Percentiles rank a stretch among this genome's conserved stretches.
Conservation (phyloP, 2,888 invertebrate genomes). For the Maniola hyperantus region DNA sequence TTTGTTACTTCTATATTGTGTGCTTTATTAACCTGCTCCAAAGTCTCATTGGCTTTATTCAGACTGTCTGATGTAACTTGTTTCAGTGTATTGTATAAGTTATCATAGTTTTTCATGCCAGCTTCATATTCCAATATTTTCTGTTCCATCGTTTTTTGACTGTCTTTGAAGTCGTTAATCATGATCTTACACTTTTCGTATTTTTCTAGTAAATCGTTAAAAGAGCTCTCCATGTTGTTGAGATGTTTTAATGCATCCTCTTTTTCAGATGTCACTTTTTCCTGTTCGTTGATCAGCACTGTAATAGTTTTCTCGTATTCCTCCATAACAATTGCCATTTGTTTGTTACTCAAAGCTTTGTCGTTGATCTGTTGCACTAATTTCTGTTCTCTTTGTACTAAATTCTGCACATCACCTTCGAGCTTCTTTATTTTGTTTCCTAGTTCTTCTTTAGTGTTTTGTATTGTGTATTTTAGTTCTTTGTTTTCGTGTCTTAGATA, state of each 20-base stretch:
- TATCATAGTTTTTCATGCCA: conserved; percentile 88
- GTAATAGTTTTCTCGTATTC: conserved; percentile 92
- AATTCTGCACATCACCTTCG: conserved; percentile 59
- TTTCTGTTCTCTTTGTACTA: conserved; percentile 59
- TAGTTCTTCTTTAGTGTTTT: conserved; percentile 59
- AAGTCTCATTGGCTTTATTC: conserved; percentile 87
- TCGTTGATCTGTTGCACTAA: conserved; percentile 65
- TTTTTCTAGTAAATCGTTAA: conserved; percentile 84
- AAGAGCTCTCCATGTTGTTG: conserved; percentile 83
- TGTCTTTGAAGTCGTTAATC: conserved; percentile 76
- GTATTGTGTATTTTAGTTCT: conserved; percentile 63
- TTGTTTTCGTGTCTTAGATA: conserved; percentile 67
- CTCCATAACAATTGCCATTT: conserved; percentile 87
- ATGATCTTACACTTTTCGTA: conserved; percentile 85
- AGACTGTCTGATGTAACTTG: conserved; percentile 93
- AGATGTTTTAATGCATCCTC: conserved; percentile 84
- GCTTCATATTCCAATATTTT: conserved; percentile 87
- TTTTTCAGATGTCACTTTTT: conserved; percentile 80
- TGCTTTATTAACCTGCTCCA: conserved; percentile 87
- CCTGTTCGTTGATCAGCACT: conserved; percentile 86
- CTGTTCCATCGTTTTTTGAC: conserved; percentile 86
- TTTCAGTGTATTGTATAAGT: conserved; percentile 91
- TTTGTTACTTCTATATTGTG: conserved; percentile 91
- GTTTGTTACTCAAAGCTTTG: conserved; percentile 66
- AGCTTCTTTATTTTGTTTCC: conserved; percentile 64